Base-by-base conservation (phyloP, 2,113 vertebrate species). In the Tachysurus vachellii region DNA sequence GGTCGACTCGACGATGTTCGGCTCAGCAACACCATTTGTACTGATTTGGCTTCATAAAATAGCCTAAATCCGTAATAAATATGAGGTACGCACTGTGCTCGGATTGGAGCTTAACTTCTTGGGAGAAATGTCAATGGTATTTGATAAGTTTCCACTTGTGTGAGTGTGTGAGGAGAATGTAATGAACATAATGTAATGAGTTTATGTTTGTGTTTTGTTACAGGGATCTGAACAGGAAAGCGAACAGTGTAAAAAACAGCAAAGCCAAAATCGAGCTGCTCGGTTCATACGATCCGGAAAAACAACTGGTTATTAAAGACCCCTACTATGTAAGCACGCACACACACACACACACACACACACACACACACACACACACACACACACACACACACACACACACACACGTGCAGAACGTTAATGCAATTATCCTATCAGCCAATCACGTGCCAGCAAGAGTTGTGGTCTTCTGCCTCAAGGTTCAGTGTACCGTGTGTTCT, bases 171-270 rank as follows among this genome's bases (percentile, higher is more conserved):
- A 36, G 36, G 36, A 36, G 36, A 36, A 36, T 36, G 36, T 36
- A n/a, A n/a, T n/a, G n/a, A n/a, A n/a, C n/a, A n/a, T n/a, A n/a
- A n/a, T n/a, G n/a, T n/a, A n/a, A 11, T 13, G 77, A 57, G 21
- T 80, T 11, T 8, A 31, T 1, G 19, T 88, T 12, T 90, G 82
- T 82, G 91, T 71, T 92, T 92, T 94, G 89, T 93, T 92, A 71
- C 95, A 99, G 98, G 90, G 97, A 98, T 89, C 92, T 99, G 92
- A 97, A 96, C 86, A 95, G 93, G 89, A 98, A 96, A 92, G 94
- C 95, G 81, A 96, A 93, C 61, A 91, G 94, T 2, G 94, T 97
- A 92, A 95, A 96, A 91, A 94, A 95, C 89, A 89, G 85, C 93
- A 95, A 89, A 90, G 95, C 97, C 80, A 96, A 94, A 92, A 96